A percentile compares a stretch with the other conserved stretches of the same genome.
These are phyloP conservation scores for Drosophila kepulauana DNA, from an alignment of 1,140 invertebrate species.

Conservation along the genomic window DNA sequence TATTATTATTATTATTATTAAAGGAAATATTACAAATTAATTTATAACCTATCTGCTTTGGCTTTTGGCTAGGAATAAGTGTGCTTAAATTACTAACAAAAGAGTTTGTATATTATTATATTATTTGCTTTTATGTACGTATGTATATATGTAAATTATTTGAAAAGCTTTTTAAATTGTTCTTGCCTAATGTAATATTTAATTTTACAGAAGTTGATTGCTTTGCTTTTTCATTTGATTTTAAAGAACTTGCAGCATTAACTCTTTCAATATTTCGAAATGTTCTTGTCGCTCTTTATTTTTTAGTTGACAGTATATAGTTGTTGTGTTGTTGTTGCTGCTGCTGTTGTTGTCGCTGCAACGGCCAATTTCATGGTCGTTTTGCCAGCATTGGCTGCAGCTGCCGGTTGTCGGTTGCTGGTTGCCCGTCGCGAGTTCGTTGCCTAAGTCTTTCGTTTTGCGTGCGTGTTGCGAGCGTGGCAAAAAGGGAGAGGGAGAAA, in stretches of 20 bases:
- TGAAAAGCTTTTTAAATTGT: too few species aligned
- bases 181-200: too few species aligned
- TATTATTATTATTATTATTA: too few species aligned
- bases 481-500: neutral
- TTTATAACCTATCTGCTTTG: too few species aligned
- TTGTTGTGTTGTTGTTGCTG: constrained; percentile 27
- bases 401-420: constrained; percentile 36
- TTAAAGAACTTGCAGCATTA: neutral
- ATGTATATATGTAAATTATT: too few species aligned
- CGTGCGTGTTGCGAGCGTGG: constrained; percentile 17
- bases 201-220: too few species aligned
- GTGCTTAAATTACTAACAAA: too few species aligned
- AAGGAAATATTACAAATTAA: too few species aligned
- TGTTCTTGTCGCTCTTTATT: constrained; percentile 1
- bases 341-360: constrained; percentile 19
- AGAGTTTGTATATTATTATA: too few species aligned
- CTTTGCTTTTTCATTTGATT: neutral
- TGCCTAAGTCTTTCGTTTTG: constrained; percentile 74
- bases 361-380: constrained; percentile 14
- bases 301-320: constrained; percentile 8
- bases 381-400: constrained; percentile 36
- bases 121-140: too few species aligned
- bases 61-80: too few species aligned
- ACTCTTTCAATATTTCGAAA: neutral
- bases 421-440: constrained; percentile 59